Evolutionary conservation across 2,888 invertebrate genomes (phyloP), one percentile per base, ranked within the genome.

Genomic region (Epinotia nisella): DNA sequence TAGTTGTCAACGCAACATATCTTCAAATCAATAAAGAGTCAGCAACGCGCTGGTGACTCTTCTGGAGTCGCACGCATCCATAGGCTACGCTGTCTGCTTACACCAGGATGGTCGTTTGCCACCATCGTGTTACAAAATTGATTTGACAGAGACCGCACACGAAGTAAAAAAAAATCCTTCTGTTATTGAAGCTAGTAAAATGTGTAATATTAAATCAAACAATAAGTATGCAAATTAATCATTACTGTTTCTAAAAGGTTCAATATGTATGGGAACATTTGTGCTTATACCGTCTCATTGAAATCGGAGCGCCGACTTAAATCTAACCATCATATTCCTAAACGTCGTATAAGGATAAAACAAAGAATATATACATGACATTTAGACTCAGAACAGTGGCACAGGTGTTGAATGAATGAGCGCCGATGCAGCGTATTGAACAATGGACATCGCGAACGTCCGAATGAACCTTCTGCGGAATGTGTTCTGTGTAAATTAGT

Each of bases 401-500:
- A 29, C 58, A 64, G 62, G 68, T 61, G 53, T 49, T 7, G 29
- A 7, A 17, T n/a, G 58, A 70, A 59, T 64, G 58, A 56, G 13
- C 11, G 79, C 78, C 53, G 71, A 74, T 70, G 58, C 51, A 61
- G 65, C 19, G 55, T 59, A 19, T 35, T 29, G 55, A 65, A 74
- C 70, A 76, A 74, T 76, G 71, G 41, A 39, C 21, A 35, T 9
- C 73, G 75, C 76, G 70, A 75, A 76, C 75, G 60, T 77, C 74
- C 76, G 71, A 71, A 53, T 76, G 74, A 76, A 61, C 68, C 51
- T 64, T 64, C 64, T 39, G 64, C 17, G 76, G 75, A 77, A 76
- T 76, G 75, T 73, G 60, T 80, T 78, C 75, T 58, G 68, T 74
- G 71, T 75, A 78, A 76, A 76, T 78, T 77, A 76, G 76, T 80